Conservation (phyloP, 2,113 vertebrate species). For the Hippoglossus stenolepis region DNA sequence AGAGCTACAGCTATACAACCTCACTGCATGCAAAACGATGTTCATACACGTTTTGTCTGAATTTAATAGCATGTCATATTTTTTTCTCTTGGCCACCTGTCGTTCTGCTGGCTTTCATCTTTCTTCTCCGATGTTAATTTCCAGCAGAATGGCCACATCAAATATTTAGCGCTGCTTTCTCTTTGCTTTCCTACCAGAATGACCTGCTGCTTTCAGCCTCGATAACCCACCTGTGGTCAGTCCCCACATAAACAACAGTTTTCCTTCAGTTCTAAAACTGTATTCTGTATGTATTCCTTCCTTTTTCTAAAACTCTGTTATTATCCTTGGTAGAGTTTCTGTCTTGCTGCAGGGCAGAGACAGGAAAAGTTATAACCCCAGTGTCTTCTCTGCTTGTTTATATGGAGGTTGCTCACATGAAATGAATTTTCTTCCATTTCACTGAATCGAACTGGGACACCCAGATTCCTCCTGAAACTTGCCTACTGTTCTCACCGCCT, state of each 20-base stretch:
- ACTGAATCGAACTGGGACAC: constrained; percentile 41
- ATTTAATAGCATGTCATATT: constrained; percentile 3
- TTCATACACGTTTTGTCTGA: constrained; percentile 5
- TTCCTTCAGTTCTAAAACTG: constrained; percentile 18
- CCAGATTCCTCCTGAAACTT: constrained; percentile 19
- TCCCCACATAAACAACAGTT: constrained; percentile 47
- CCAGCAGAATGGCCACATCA: constrained; percentile 36
- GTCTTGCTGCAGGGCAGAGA: constrained; percentile 44
- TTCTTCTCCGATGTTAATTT: constrained; percentile 18
- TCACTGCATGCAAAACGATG: neutral
- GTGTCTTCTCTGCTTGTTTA: constrained; percentile 47
- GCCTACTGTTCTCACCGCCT: neutral
- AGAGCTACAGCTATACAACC: neutral
- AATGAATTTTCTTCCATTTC: constrained; percentile 20
- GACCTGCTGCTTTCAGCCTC: constrained; percentile 30
- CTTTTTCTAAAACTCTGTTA: constrained; percentile 25
- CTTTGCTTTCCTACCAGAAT: constrained; percentile 39
- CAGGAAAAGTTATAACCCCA: constrained; percentile 28
- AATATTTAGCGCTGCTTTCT: constrained; percentile 33
- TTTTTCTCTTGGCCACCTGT: constrained; percentile 3
- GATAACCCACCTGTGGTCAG: constrained; percentile 48
- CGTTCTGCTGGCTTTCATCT: constrained; percentile 27
- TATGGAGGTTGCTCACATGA: constrained; percentile 34
- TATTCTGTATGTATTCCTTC: constrained; percentile 11
- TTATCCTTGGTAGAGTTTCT: constrained; percentile 29